Evolutionary conservation across 2,888 invertebrate genomes (phyloP).

Genomic region (Drosophila subsilvestris): DNA sequence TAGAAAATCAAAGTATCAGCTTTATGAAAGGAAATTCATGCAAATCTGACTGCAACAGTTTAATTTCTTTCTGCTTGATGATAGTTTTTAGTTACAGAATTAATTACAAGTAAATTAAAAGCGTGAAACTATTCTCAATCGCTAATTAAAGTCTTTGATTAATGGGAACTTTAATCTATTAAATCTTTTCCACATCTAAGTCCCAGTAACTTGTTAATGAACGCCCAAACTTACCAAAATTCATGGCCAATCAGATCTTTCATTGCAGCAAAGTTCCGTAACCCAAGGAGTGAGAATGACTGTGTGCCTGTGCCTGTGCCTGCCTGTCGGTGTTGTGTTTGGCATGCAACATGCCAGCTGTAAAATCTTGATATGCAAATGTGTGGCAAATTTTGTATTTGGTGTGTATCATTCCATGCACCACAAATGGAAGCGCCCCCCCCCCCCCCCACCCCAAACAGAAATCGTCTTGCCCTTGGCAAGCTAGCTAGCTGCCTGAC

Average conservation of each 20-base stretch:
- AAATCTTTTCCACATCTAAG: no score
- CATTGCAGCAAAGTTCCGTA: background rate
- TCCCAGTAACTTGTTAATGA: background rate
- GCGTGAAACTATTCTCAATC: background rate
- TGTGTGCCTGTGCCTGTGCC: no score
- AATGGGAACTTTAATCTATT: no score
- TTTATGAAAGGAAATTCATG: no score
- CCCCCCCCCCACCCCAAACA: background rate
- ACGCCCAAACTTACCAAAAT: background rate
- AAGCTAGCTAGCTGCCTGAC: background rate
- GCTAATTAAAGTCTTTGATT: background rate
- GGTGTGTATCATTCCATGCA: background rate
- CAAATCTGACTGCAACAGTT: no score
- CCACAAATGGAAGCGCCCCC: background rate
- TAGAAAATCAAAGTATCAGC: no score
- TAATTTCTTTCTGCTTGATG: no score
- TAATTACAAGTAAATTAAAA: background rate
- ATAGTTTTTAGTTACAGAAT: no score
- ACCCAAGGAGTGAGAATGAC: background rate
- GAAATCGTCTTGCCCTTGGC: slow-evolving; percentile 13
- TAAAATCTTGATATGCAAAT: slow-evolving; percentile 59
- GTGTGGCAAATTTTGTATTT: slow-evolving; percentile 26
- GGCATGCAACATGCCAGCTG: slow-evolving; percentile 12
- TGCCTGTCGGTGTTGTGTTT: background rate
- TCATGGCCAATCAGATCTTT: background rate